Percentiles rank a stretch among this genome's conserved stretches.
These are phyloP conservation scores for Larimichthys polyactis DNA, from an alignment of 2,113 vertebrate genomes.

Conservation along the genomic window DNA sequence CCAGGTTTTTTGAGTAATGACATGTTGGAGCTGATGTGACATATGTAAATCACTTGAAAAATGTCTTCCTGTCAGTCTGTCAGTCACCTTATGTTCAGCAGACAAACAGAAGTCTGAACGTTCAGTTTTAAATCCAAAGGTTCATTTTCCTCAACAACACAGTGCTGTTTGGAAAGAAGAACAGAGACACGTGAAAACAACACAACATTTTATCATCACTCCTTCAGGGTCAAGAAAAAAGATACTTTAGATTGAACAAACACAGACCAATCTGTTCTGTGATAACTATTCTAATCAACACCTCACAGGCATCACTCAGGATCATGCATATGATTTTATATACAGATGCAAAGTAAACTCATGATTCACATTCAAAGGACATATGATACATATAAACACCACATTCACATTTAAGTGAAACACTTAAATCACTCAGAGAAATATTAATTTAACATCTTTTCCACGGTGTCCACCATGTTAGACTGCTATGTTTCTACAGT, in stretches of 20 bases:
- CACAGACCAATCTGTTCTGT: not conserved
- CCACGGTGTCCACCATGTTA: no score
- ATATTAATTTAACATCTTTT: not conserved
- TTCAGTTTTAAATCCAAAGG: no score
- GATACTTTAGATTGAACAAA: not conserved
- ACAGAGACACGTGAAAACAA: conserved; percentile 14
- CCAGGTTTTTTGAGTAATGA: not conserved
- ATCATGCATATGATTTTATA: not conserved
- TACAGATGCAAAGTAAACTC: not conserved
- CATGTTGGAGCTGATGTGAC: not conserved
- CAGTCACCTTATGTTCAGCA: not conserved
- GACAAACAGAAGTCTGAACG: not conserved
- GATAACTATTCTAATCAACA: not conserved
- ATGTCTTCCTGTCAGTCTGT: not conserved
- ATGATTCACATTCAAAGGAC: not conserved
- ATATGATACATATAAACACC: not conserved
- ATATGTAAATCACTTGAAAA: not conserved
- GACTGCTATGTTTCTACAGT: no score
- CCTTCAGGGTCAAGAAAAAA: not conserved
- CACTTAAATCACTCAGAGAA: not conserved
- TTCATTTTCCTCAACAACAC: not conserved
- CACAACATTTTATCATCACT: conserved; percentile 18
- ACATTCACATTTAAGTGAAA: not conserved
- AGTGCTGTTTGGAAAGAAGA: not conserved
- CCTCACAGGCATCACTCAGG: not conserved